Evolutionary conservation across 2,888 invertebrate species (phyloP), one percentile per base, ranked within the genome.

Genomic region (Hylaea fasciaria): DNA sequence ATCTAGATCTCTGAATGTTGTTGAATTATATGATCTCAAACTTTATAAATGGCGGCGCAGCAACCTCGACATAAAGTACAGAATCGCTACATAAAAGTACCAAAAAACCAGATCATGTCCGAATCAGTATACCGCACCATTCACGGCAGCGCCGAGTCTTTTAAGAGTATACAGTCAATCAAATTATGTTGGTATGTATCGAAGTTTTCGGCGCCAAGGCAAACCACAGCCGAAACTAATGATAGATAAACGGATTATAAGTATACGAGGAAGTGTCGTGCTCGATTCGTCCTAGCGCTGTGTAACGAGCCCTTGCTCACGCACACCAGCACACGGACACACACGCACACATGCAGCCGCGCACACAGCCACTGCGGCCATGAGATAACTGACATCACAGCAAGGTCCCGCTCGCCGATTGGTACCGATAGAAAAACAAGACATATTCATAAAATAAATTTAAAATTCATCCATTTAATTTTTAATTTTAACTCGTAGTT

Each of bases 331-430:
- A 46, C 37, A 43, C 43, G 40, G 49, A n/a, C 43, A 49, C 62
- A 64, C 64, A 62, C 59, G 48, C 71, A 55, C 70, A 69, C 78
- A 72, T 73, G 68, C 57, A 64, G 13, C 4, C 48, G 49, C 46
- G 55, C 61, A 56, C 51, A 61, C 61, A 37, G 76, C 69, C 72
- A 78, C 77, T 74, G 80, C 76, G 89, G 80, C 90, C 90, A 79
- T 91, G 91, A 91, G 89, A 89, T 89, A 89, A 86, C 89, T 87
- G 85, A 86, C 89, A 87, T 86, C 86, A 88, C 83, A 82, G 78
- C 90, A 89, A 91, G 91, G 91, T 87, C 87, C 81, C 82, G 69
- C 87, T 81, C 82, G 69, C 70, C 72, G 62, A 67, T 60, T 60
- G 40, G 85, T 88, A 91, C 71, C 41, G 87, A 74, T 70, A 71